These are phyloP conservation scores for Pitangus sulphuratus DNA, from an alignment of 2,797 vertebrate genomes.

Conservation along the genomic window DNA sequence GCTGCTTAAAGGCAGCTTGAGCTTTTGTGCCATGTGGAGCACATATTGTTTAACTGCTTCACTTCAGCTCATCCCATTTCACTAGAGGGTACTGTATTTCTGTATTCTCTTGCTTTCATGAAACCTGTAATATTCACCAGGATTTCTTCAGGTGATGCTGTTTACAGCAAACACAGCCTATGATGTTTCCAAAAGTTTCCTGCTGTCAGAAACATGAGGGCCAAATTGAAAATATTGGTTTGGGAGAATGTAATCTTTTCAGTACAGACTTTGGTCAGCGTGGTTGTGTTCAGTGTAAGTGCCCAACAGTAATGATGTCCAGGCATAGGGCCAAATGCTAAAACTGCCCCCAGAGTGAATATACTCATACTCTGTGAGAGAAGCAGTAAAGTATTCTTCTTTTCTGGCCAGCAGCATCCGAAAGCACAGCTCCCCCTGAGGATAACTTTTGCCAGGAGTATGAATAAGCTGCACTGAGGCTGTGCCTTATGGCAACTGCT, in stretches of 20 bases:
- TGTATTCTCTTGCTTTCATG: neutral
- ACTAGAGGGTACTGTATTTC: neutral
- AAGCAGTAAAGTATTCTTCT: neutral
- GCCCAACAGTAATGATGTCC: conserved; percentile 64
- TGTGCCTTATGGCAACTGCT: conserved; percentile 20
- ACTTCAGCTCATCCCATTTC: neutral
- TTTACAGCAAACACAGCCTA: neutral
- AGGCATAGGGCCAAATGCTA: conserved; percentile 54
- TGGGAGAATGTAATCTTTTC: conserved; percentile 63
- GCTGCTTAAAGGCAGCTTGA: neutral
- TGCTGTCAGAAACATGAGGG: neutral
- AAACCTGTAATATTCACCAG: neutral
- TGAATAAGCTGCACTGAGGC: conserved; percentile 39
- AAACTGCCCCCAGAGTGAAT: conserved; percentile 63
- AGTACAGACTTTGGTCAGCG: conserved; percentile 42
- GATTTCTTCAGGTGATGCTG: conserved; percentile 29
- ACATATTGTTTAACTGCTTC: neutral
- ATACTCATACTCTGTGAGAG: conserved; percentile 45
- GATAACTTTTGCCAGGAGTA: conserved; percentile 37
- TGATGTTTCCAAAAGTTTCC: conserved; percentile 39
- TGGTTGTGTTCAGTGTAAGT: conserved; percentile 33
- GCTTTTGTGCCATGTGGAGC: neutral
- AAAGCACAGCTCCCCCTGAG: conserved; percentile 30
- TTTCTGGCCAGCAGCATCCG: conserved; percentile 11
- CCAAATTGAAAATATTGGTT: conserved; percentile 56